Evolutionary conservation across 2,888 invertebrate genomes (phyloP).

Genomic region (Apodemia duryi): DNA sequence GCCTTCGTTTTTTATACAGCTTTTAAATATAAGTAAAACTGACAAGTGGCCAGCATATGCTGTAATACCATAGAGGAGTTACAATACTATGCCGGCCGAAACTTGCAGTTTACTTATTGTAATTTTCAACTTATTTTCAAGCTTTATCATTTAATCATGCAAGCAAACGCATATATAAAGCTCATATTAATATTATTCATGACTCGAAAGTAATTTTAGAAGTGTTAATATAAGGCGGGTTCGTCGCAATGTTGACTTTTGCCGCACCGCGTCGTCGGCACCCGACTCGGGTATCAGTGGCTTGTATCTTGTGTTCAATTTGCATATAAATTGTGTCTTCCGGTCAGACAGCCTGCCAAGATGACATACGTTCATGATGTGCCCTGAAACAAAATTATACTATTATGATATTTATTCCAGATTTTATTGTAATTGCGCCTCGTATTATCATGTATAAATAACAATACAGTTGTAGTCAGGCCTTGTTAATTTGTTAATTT

Average conservation of each 20-base stretch:
- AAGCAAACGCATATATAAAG: slow-evolving; percentile 1
- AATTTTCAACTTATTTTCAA: neutral
- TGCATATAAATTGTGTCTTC: slow-evolving; percentile 80
- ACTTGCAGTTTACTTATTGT: too few species aligned
- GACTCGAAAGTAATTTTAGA: slow-evolving; percentile 63
- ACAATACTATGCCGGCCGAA: too few species aligned
- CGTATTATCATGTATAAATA: neutral
- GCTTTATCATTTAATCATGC: slow-evolving; percentile 9
- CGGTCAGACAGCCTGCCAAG: slow-evolving; percentile 68
- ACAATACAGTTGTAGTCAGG: too few species aligned
- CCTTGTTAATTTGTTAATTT: too few species aligned
- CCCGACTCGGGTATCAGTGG: slow-evolving; percentile 49
- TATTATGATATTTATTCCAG: slow-evolving; percentile 30
- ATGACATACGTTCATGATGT: slow-evolving; percentile 63
- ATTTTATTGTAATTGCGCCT: neutral
- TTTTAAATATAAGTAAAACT: too few species aligned
- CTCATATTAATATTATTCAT: slow-evolving; percentile 38
- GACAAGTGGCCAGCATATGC: too few species aligned
- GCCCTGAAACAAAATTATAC: slow-evolving; percentile 40
- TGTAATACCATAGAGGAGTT: too few species aligned
- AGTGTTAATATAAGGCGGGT: slow-evolving; percentile 59
- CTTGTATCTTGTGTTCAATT: slow-evolving; percentile 72
- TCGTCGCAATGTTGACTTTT: slow-evolving; percentile 31
- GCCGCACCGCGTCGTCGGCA: slow-evolving; percentile 35
- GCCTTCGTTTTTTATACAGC: too few species aligned